Evolutionary conservation across 2,888 invertebrate species (phyloP).

Genomic region (Loripinus fragilis): DNA sequence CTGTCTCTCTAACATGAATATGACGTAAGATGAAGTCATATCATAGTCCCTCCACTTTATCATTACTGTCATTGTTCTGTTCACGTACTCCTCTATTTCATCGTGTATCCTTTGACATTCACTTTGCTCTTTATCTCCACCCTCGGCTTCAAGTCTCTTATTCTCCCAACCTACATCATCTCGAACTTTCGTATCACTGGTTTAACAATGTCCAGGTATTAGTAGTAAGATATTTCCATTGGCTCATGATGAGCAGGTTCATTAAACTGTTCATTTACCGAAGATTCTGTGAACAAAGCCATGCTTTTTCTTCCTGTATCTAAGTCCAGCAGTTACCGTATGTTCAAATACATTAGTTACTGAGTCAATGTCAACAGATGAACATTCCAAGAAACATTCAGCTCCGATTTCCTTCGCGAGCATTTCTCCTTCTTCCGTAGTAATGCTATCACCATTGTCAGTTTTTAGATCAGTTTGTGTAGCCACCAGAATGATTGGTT

Average conservation of each 20-base stretch:
- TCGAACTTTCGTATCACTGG: no score
- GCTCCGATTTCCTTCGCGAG: conserved; percentile 72
- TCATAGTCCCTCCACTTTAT: not conserved
- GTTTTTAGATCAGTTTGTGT: conserved; percentile 72
- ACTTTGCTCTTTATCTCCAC: no score
- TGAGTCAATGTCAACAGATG: conserved; percentile 65
- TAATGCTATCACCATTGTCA: conserved; percentile 39
- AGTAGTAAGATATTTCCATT: no score
- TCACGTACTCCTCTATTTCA: no score
- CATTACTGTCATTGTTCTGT: no score
- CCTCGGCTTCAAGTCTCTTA: no score
- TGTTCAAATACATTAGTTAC: conserved; percentile 71
- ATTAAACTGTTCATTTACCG: conserved; percentile 48
- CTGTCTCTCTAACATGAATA: not conserved
- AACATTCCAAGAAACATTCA: conserved; percentile 72
- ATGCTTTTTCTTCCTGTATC: conserved; percentile 64
- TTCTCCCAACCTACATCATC: no score
- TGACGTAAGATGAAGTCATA: conserved; percentile 10
- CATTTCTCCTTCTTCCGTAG: conserved; percentile 65
- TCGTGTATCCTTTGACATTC: no score
- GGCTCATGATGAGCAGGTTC: conserved; percentile 22
- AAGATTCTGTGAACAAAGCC: conserved; percentile 63
- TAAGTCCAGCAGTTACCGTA: conserved; percentile 68
- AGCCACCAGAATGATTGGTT: conserved; percentile 73
- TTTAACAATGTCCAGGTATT: no score